phyloP scores from a whole-genome alignment of 2,888 invertebrate species.

The Noctua fimbriata region DNA sequence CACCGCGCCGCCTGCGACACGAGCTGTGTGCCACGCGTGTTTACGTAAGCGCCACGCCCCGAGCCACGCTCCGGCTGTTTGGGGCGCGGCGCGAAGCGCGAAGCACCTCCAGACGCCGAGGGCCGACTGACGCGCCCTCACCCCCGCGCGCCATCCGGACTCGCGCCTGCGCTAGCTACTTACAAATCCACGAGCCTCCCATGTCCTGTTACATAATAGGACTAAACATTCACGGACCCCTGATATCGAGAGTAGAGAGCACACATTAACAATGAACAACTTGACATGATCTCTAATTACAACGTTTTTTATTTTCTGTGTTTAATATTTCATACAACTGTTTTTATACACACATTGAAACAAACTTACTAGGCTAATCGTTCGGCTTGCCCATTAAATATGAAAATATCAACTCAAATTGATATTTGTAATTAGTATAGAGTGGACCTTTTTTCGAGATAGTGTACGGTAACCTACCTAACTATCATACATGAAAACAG shows the following conservation, averaged over 20 bases:
- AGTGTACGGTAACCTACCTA: background rate
- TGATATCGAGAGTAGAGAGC: constrained; percentile 53
- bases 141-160: constrained; percentile 73
- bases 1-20: constrained; percentile 84
- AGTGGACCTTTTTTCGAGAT: background rate
- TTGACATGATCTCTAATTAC: constrained; percentile 54
- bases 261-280: constrained; percentile 29
- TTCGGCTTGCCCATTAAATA: background rate
- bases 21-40: constrained; percentile 85
- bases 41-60: constrained; percentile 91
- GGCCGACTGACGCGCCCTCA: constrained; percentile 87
- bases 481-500: background rate
- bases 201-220: constrained; percentile 85
- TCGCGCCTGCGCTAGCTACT: constrained; percentile 83
- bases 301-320: constrained; percentile 21
- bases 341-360: constrained; percentile 1
- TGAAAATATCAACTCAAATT: constrained; percentile 4
- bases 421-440: background rate
- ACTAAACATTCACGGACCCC: constrained; percentile 79
- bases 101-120: constrained; percentile 88
- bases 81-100: constrained; percentile 89
- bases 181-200: constrained; percentile 80
- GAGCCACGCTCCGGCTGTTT: constrained; percentile 88
- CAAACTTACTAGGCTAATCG: constrained; percentile 1
- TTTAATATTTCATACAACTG: constrained; percentile 16